These are phyloP conservation scores for Redunca redunca DNA, from an alignment of 2,113 vertebrate genomes.

Conservation along the genomic window DNA sequence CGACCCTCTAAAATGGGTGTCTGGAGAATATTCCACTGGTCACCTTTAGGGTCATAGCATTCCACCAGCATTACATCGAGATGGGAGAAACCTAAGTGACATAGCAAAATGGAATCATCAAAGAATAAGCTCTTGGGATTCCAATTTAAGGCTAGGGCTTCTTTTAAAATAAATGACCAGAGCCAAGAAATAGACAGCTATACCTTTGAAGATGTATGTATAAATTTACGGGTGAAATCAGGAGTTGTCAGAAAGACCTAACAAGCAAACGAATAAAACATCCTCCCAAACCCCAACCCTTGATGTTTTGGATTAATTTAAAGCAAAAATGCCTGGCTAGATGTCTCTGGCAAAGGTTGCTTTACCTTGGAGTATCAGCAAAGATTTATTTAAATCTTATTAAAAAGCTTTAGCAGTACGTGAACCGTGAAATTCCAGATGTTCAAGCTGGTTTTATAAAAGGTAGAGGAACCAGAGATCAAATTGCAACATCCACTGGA, in stretches of 20 bases:
- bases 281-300: not conserved
- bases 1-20: slow-evolving; percentile 98
- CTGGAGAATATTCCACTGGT: slow-evolving; percentile 99
- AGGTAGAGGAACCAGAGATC: not conserved
- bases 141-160: not conserved
- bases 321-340: not conserved
- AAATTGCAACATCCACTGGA: not conserved
- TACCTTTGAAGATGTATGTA: not conserved
- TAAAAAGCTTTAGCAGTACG: not conserved
- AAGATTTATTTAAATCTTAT: not conserved
- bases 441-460: not conserved
- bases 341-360: not conserved
- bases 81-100: slow-evolving; percentile 93
- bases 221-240: not conserved
- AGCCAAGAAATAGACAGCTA: not conserved
- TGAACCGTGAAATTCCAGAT: not conserved
- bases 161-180: not conserved
- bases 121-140: not conserved
- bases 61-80: slow-evolving; percentile 98
- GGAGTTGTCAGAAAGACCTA: not conserved
- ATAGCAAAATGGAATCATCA: not conserved
- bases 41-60: slow-evolving; percentile 97
- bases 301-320: not conserved
- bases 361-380: not conserved
- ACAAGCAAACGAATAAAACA: not conserved